These are phyloP conservation scores for Yponomeuta cagnagella DNA, from an alignment of 2,888 invertebrate species.

Conservation along the genomic window DNA sequence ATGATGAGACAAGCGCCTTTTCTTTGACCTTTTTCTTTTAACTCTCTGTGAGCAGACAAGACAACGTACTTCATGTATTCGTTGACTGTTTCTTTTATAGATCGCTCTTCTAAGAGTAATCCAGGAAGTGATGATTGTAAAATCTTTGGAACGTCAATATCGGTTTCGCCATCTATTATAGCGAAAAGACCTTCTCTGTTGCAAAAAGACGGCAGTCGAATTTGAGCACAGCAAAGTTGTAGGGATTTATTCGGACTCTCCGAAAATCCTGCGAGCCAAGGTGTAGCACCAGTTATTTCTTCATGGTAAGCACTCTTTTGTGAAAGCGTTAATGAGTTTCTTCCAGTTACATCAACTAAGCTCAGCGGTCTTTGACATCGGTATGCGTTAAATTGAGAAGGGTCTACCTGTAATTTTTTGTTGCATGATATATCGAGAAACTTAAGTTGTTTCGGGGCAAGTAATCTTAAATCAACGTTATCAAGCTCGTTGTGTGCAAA, in stretches of 20 bases:
- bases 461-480: constrained; percentile 82
- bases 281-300: constrained; percentile 72
- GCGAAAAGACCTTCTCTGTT: constrained; percentile 89
- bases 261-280: constrained; percentile 90
- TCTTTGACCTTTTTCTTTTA: constrained; percentile 83
- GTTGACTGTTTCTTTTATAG: constrained; percentile 85
- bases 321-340: constrained; percentile 80
- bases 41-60: constrained; percentile 84
- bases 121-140: constrained; percentile 86
- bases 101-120: constrained; percentile 86
- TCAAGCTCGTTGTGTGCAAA: constrained; percentile 91
- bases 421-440: constrained; percentile 91
- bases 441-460: constrained; percentile 88
- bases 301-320: constrained; percentile 69
- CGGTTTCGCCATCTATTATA: constrained; percentile 87
- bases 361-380: constrained; percentile 87
- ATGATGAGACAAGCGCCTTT: constrained; percentile 84
- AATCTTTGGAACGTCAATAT: constrained; percentile 80
- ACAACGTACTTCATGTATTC: constrained; percentile 92
- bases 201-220: constrained; percentile 85
- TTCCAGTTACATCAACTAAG: constrained; percentile 89
- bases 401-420: constrained; percentile 86
- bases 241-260: constrained; percentile 86
- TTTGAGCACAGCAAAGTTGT: constrained; percentile 85
- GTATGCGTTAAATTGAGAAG: constrained; percentile 86